These are phyloP conservation scores for Anagrus nilaparvatae DNA, from an alignment of 1,140 invertebrate species.

Conservation along the genomic window DNA sequence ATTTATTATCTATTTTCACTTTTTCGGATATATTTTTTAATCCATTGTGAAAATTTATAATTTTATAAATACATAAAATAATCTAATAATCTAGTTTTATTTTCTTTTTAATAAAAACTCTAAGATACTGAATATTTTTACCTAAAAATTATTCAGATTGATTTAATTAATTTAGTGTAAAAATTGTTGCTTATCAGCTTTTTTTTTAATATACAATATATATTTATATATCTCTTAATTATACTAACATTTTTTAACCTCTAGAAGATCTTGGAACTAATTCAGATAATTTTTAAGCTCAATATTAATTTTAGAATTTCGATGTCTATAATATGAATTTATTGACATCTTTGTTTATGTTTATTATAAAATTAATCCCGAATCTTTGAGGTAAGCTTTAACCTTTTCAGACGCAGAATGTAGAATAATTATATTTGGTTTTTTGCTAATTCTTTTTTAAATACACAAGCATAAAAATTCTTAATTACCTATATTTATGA, in stretches of 20 bases:
- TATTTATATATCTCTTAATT: too few relatives aligned
- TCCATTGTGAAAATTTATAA: not conserved
- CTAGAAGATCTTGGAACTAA: too few relatives aligned
- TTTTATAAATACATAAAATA: not conserved
- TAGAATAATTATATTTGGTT: not conserved
- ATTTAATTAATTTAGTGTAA: too few relatives aligned
- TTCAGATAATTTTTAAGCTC: too few relatives aligned
- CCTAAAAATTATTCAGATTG: constrained; percentile 7
- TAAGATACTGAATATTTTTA: not conserved
- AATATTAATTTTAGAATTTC: too few relatives aligned
- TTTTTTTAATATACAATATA: too few relatives aligned
- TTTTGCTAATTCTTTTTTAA: constrained; percentile 1
- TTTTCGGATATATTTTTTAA: not conserved
- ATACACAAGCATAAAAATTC: constrained; percentile 4
- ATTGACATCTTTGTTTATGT: constrained; percentile 9
- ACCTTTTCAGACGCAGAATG: too few relatives aligned
- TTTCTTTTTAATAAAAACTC: not conserved
- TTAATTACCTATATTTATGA: not conserved
- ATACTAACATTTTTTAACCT: too few relatives aligned
- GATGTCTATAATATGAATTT: too few relatives aligned
- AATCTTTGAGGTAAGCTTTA: too few relatives aligned
- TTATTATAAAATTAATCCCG: too few relatives aligned
- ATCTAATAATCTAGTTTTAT: not conserved
- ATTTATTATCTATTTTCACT: constrained; percentile 2
- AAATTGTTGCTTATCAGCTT: too few relatives aligned